These are phyloP conservation scores for Aptenodytes forsteri DNA, from an alignment of 2,113 vertebrate genomes.

Conservation along the genomic window DNA sequence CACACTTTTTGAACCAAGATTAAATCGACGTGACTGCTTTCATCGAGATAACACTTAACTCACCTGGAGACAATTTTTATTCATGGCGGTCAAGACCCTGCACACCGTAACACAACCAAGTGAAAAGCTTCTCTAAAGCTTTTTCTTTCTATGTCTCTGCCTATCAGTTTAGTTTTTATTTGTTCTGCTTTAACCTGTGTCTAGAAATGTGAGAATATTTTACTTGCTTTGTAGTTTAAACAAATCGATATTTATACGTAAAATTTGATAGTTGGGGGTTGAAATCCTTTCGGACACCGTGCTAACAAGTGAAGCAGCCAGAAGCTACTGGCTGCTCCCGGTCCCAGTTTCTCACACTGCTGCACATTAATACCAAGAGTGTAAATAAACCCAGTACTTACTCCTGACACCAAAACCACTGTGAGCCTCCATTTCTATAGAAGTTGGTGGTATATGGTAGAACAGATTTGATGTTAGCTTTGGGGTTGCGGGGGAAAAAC, in stretches of 20 bases:
- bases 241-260: neutral
- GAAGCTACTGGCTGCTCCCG: neutral
- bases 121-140: neutral
- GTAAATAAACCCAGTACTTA: neutral
- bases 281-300: neutral
- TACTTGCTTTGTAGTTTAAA: neutral
- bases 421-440: neutral
- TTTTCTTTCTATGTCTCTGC: neutral
- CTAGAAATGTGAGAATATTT: neutral
- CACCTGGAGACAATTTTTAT: neutral
- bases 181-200: neutral
- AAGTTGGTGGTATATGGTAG: neutral
- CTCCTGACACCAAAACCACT: neutral
- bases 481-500: neutral
- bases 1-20: neutral
- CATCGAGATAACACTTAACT: neutral
- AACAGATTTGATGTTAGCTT: neutral
- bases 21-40: neutral
- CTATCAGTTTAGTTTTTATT: neutral
- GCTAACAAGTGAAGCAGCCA: constrained; percentile 21
- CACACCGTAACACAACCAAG: neutral
- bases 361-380: neutral
- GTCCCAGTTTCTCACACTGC: neutral
- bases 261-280: neutral
- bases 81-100: neutral